Percentiles rank a stretch among this genome's conserved stretches.
Evolutionary conservation across 2,113 vertebrate species (phyloP).

Genomic region (Petaurus breviceps): DNA sequence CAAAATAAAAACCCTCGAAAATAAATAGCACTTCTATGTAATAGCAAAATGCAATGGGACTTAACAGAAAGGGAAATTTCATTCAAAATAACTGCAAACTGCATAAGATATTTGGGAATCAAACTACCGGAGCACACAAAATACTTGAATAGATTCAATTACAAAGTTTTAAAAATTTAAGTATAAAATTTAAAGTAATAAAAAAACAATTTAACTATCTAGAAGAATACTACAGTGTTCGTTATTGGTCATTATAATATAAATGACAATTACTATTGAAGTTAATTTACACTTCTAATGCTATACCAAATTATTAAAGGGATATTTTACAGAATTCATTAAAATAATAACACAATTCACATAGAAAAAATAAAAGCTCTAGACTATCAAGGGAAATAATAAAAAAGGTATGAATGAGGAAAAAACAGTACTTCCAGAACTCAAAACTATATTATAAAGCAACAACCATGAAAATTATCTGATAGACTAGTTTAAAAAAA

Average conservation of each 20-base stretch:
- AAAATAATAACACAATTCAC: conserved; percentile 4
- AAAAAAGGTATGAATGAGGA: background rate
- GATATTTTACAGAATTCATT: background rate
- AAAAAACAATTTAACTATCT: background rate
- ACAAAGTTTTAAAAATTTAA: background rate
- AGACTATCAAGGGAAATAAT: background rate
- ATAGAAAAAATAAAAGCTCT: background rate
- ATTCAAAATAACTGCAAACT: background rate
- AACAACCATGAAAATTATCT: background rate
- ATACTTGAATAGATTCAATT: background rate
- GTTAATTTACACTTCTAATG: background rate
- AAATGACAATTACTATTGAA: background rate
- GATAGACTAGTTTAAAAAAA: background rate
- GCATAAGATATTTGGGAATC: too few relatives aligned
- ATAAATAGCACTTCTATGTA: background rate
- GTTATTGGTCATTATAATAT: background rate
- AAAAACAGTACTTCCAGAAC: background rate
- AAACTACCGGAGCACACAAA: background rate
- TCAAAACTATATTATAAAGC: background rate
- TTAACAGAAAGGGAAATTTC: background rate
- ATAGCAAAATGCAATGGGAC: background rate
- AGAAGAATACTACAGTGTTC: background rate
- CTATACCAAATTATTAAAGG: conserved; percentile 1
- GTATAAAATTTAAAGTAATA: background rate
- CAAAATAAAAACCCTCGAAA: background rate